phyloP scores from a whole-genome alignment of 2,797 vertebrate species.

The Phaenicophaeus curvirostris region DNA sequence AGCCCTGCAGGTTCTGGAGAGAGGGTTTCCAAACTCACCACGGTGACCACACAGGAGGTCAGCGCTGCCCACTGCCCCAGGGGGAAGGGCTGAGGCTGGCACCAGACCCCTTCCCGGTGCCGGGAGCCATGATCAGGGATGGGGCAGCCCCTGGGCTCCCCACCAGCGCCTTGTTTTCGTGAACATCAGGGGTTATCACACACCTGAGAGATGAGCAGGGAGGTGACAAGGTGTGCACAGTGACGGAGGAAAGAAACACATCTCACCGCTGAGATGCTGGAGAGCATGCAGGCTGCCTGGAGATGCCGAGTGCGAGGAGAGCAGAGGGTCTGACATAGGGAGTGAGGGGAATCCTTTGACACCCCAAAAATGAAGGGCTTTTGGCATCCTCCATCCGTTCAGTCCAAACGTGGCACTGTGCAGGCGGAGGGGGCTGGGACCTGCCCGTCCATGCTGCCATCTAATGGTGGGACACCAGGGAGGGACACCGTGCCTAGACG shows the following conservation, averaged over 20 bases:
- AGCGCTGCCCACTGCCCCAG: neutral
- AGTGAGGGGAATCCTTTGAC: no score
- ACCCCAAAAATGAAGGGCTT: neutral
- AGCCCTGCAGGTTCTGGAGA: neutral
- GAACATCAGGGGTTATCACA: neutral
- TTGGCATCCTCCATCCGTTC: neutral
- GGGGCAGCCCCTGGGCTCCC: neutral
- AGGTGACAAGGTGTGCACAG: neutral
- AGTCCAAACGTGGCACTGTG: accelerated
- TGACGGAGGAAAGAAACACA: neutral
- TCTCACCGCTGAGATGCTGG: neutral
- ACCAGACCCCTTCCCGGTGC: accelerated
- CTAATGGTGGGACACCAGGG: neutral
- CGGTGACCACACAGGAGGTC: neutral
- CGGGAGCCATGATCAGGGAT: accelerated
- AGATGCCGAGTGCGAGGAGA: neutral
- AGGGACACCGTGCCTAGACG: neutral
- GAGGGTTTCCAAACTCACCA: neutral
- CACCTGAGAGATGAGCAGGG: neutral
- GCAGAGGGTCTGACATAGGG: neutral
- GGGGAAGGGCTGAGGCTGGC: neutral
- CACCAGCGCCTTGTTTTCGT: accelerated
- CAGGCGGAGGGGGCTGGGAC: neutral
- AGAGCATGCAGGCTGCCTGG: neutral
- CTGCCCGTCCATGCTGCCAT: conserved; percentile 39